phyloP scores from a whole-genome alignment of 2,888 invertebrate genomes.

The Germaria angustata region DNA sequence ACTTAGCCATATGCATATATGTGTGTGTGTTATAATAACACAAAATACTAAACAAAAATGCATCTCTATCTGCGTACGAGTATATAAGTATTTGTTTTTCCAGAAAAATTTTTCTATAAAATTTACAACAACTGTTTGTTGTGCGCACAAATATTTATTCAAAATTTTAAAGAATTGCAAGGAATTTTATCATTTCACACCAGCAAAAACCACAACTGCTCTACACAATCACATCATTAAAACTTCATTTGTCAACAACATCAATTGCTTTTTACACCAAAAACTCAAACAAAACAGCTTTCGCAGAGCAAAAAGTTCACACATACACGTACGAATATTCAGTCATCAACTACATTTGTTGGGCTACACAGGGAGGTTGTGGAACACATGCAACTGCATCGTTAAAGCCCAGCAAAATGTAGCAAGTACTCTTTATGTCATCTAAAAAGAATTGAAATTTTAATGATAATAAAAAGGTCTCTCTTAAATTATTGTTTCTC shows the following conservation, averaged over 20 bases:
- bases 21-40: not conserved
- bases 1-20: no score
- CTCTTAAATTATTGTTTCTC: no score
- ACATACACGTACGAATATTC: no score
- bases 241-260: slow-evolving; percentile 63
- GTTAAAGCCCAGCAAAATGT: slow-evolving; percentile 17
- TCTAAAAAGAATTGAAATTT: no score
- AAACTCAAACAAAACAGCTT: slow-evolving; percentile 51
- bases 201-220: slow-evolving; percentile 22
- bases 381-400: not conserved
- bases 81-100: not conserved
- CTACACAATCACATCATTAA: slow-evolving; percentile 54
- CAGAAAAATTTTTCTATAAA: not conserved
- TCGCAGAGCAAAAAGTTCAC: slow-evolving; percentile 14
- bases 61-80: no score
- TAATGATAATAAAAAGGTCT: no score
- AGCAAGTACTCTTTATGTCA: not conserved
- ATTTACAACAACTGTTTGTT: not conserved
- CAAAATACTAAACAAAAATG: not conserved
- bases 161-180: slow-evolving; percentile 1
- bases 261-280: slow-evolving; percentile 34
- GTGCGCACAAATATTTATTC: not conserved
- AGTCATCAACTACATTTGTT: not conserved
- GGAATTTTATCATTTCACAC: slow-evolving; percentile 13
- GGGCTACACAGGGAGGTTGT: not conserved